A percentile compares a stretch with the other conserved stretches of the same genome.
Evolutionary conservation across 2,888 invertebrate species (phyloP).

Genomic region (Apoda limacodes): DNA sequence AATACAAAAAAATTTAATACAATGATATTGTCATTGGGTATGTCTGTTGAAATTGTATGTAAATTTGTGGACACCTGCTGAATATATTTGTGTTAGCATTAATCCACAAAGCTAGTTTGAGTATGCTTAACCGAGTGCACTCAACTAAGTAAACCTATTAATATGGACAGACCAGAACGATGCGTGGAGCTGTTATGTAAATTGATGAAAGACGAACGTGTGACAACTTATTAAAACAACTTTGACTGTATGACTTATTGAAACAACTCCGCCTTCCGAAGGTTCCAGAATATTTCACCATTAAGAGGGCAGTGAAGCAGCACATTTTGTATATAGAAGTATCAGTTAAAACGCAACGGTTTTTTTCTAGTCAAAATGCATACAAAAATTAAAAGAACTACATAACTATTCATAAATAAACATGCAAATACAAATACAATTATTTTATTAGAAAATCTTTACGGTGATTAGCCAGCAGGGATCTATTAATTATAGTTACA

Average conservation of each 20-base stretch:
- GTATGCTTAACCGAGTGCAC: conserved; percentile 52
- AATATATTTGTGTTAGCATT: conserved; percentile 55
- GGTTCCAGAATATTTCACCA: too few relatives aligned
- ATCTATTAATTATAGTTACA: too few relatives aligned
- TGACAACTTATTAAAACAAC: conserved; percentile 29
- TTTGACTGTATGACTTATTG: conserved; percentile 5
- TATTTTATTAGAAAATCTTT: too few relatives aligned
- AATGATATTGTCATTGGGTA: conserved; percentile 45
- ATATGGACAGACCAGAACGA: conserved; percentile 40
- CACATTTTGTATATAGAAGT: too few relatives aligned
- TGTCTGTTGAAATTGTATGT: conserved; percentile 64
- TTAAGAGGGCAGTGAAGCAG: too few relatives aligned
- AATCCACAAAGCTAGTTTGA: conserved; percentile 44
- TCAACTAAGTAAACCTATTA: conserved; percentile 60
- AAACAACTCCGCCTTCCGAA: background rate
- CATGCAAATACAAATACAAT: too few relatives aligned
- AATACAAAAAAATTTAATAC: too few relatives aligned
- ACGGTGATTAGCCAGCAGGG: too few relatives aligned
- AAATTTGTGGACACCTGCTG: conserved; percentile 66
- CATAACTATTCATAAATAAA: too few relatives aligned
- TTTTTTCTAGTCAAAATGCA: too few relatives aligned
- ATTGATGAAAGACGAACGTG: conserved; percentile 34
- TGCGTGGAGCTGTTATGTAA: conserved; percentile 47
- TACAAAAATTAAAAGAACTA: too few relatives aligned
- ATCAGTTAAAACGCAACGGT: too few relatives aligned